These are phyloP conservation scores for Cantharis flavilabris DNA, from an alignment of 2,888 invertebrate species.

Conservation along the genomic window DNA sequence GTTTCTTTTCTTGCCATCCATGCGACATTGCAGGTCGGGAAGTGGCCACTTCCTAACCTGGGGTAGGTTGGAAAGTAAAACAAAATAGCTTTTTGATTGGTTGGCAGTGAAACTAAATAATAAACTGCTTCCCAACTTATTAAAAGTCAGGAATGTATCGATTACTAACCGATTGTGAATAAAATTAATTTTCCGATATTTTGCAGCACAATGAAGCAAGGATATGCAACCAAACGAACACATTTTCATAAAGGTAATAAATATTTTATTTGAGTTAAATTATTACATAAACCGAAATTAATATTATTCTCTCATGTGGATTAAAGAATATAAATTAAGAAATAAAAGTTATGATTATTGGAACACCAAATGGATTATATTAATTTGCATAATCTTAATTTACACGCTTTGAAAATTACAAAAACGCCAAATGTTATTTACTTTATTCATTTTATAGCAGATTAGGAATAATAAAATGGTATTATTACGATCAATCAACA, in stretches of 20 bases:
- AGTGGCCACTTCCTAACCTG: too few relatives aligned
- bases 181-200: not conserved
- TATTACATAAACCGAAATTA: not conserved
- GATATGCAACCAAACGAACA: not conserved
- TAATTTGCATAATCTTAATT: not conserved
- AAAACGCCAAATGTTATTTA: not conserved
- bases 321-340: not conserved
- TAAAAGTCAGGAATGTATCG: too few relatives aligned
- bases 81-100: too few relatives aligned
- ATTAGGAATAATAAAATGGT: not conserved
- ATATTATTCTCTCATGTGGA: not conserved
- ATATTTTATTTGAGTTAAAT: not conserved
- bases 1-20: too few relatives aligned
- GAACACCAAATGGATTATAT: not conserved
- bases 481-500: not conserved
- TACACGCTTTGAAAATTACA: not conserved
- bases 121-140: too few relatives aligned
- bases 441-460: not conserved
- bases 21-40: too few relatives aligned
- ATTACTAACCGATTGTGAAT: too few relatives aligned
- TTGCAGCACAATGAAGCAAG: not conserved
- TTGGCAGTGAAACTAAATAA: too few relatives aligned
- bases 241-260: not conserved
- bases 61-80: too few relatives aligned
- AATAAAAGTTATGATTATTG: not conserved